Evolutionary conservation across 2,113 vertebrate species (phyloP).

Genomic region (Malurus cyaneus): DNA sequence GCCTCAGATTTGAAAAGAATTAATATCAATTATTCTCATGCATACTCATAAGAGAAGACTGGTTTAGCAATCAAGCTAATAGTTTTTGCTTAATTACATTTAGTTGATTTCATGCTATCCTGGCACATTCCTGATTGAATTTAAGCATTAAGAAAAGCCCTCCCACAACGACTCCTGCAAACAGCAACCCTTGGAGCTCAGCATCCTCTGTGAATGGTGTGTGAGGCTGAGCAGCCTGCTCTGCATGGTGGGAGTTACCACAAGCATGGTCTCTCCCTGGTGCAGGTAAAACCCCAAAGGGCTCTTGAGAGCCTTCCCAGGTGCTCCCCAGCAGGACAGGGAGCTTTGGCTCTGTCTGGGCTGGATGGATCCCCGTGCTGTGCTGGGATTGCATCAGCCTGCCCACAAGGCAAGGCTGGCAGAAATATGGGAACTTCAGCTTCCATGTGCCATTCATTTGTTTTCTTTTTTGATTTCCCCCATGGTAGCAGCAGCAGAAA

Average conservation of each 20-base stretch:
- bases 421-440: neutral
- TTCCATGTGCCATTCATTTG: neutral
- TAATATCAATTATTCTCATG: constrained; percentile 51
- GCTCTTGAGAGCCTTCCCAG: neutral
- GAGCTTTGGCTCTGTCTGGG: neutral
- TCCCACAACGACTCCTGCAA: constrained; percentile 11
- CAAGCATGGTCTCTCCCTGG: neutral
- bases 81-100: constrained; percentile 64
- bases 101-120: constrained; percentile 55
- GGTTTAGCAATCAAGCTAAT: constrained; percentile 68
- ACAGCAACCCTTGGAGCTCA: neutral
- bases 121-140: constrained; percentile 48
- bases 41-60: constrained; percentile 56
- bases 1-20: constrained; percentile 27
- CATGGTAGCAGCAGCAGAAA: neutral
- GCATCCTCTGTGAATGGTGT: neutral
- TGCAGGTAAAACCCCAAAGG: neutral
- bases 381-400: neutral
- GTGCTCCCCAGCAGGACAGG: neutral
- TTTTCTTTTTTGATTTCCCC: neutral
- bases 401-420: neutral
- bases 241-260: neutral
- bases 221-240: constrained; percentile 1
- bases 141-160: neutral
- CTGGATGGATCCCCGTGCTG: neutral